Evolutionary conservation across 2,797 vertebrate genomes (phyloP).

Genomic region (Rhabdomys pumilio): DNA sequence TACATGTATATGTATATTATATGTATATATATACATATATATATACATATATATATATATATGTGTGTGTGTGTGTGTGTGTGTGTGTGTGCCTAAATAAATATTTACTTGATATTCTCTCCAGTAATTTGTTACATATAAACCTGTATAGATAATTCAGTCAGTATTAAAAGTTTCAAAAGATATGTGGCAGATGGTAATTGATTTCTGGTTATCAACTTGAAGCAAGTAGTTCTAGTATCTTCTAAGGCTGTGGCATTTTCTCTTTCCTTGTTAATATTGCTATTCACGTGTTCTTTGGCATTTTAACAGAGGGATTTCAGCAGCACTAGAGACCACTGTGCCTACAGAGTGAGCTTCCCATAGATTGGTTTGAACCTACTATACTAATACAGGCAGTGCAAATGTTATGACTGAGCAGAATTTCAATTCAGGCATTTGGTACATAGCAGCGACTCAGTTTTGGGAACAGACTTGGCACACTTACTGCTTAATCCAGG

Average conservation of each 20-base stretch:
- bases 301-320: not conserved
- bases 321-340: not conserved
- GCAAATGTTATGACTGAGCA: not conserved
- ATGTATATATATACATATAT: no score
- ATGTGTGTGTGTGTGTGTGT: no score
- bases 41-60: no score
- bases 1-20: no score
- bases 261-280: not conserved
- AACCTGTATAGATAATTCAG: not conserved
- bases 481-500: not conserved
- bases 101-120: not conserved
- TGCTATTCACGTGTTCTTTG: not conserved
- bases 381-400: not conserved
- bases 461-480: not conserved
- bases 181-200: not conserved
- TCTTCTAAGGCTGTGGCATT: not conserved
- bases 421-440: not conserved
- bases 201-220: not conserved
- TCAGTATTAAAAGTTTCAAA: not conserved
- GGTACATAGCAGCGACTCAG: not conserved
- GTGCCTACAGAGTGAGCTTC: not conserved
- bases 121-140: not conserved
- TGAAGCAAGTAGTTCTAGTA: not conserved
- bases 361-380: not conserved
- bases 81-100: not conserved